These are phyloP conservation scores for Romanogobio albipinnatus DNA, from an alignment of 2,113 vertebrate species.

Conservation along the genomic window DNA sequence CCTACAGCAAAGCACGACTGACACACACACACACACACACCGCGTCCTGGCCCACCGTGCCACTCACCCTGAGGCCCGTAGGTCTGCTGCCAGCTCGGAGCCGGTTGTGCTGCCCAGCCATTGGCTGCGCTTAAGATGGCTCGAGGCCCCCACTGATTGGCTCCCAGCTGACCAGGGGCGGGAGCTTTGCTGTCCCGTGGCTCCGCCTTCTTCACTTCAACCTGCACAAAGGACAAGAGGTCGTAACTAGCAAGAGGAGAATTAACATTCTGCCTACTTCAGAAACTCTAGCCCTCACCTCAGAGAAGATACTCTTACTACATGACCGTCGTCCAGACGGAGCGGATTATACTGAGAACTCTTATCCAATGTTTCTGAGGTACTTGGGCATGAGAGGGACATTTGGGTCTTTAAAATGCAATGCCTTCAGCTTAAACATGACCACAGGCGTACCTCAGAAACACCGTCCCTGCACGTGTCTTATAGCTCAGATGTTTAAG, in stretches of 20 bases:
- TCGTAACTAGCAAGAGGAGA: constrained; percentile 71
- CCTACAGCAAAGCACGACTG: constrained; percentile 33
- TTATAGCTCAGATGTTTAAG: constrained; percentile 61
- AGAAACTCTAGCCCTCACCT: constrained; percentile 49
- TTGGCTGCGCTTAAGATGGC: constrained; percentile 93
- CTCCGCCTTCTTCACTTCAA: constrained; percentile 98
- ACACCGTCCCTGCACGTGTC: constrained; percentile 75
- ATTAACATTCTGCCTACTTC: constrained; percentile 68
- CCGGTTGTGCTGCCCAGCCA: constrained; percentile 95
- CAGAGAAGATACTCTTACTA: constrained; percentile 73
- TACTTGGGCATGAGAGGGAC: constrained; percentile 69
- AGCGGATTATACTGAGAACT: constrained; percentile 58
- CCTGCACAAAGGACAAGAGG: constrained; percentile 89
- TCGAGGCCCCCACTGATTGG: constrained; percentile 93
- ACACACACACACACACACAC: constrained; percentile 43
- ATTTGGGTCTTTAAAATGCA: not conserved
- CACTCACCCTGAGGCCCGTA: constrained; percentile 95
- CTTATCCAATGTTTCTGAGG: constrained; percentile 90
- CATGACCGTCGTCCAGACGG: constrained; percentile 58
- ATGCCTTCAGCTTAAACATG: not conserved
- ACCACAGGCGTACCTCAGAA: constrained; percentile 86
- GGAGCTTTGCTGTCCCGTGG: constrained; percentile 97
- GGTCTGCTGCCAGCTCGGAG: constrained; percentile 93
- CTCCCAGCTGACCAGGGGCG: constrained; percentile 83
- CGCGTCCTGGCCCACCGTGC: constrained; percentile 69